Base-by-base conservation (phyloP, 2,888 invertebrate species). In the Coelopa pilipes region DNA sequence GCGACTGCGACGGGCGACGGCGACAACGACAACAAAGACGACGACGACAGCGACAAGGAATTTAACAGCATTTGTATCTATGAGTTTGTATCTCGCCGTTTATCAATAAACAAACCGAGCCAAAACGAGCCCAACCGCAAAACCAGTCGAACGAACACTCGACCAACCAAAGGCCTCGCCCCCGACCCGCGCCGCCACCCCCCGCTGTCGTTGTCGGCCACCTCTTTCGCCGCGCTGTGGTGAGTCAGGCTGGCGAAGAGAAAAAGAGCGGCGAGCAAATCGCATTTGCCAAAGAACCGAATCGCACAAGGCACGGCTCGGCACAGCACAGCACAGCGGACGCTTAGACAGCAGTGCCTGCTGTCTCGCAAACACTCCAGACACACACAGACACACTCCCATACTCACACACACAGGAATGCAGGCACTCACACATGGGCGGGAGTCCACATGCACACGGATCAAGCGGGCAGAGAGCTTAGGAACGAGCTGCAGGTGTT, bases 51-150 rank as follows among this genome's bases (percentile, higher is more conserved):
- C 66, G 5, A 17, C 11, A 50, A 50, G 2, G 50, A 46, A 21
- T 24, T 15, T 15, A 62, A 34, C 60, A 60, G 60, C 4, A 21
- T 34, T 34, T 15, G 15, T 34, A 24, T 62, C 21, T 13, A 24
- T 9, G 21, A 34, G 34, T 21, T 15, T 62, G 55, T 55, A 34
- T 53, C 60, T 59, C 46, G 47, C 15, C 59, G 49, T 60, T 24
- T 21, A 70, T 49, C 70, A 60, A 49, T 46, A 70, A 70, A 70
- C 24, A 59, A 59, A 49, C 67, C 55, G 55, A 46, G 45, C 53
- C 53, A 67, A 67, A 55, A 66, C 53, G 53, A 13, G n/a, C 15
- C 3, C 53, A 53, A 53, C n/a, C 53, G n/a, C 15, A 15, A 13
- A 53, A n/a, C n/a, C n/a, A 53, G 53, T 53, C 53, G n/a, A n/a